These are phyloP conservation scores for Daphoenositta chrysoptera DNA, from an alignment of 2,113 vertebrate species.

Conservation along the genomic window DNA sequence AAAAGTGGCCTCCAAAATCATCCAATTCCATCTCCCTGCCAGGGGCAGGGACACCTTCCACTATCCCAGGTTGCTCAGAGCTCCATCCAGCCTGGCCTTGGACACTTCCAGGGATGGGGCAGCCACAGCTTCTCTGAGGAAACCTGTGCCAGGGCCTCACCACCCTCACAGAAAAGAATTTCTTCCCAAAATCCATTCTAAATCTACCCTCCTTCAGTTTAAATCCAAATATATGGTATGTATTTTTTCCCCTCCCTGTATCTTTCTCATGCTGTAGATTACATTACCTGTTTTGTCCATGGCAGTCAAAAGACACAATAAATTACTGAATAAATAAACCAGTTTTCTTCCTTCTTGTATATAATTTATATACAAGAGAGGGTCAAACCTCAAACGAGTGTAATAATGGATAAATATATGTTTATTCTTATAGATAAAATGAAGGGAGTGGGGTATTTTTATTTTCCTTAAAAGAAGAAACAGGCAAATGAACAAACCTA, in stretches of 20 bases:
- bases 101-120: not conserved
- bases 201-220: not conserved
- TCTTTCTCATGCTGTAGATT: not conserved
- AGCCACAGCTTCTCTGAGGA: not conserved
- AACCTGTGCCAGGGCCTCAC: accelerated
- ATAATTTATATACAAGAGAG: not conserved
- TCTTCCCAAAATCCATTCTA: too few relatives aligned
- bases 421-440: not conserved
- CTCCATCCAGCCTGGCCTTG: not conserved
- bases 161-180: accelerated
- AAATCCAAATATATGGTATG: not conserved
- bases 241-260: not conserved
- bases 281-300: not conserved
- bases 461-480: not conserved
- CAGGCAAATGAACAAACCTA: not conserved
- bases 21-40: accelerated
- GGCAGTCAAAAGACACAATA: not conserved
- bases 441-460: accelerated
- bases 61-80: not conserved
- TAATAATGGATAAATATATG: not conserved
- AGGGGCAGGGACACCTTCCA: not conserved
- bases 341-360: not conserved
- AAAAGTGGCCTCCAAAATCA: not conserved
- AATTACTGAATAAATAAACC: not conserved
- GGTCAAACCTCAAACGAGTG: not conserved